phyloP scores from a whole-genome alignment of 2,888 invertebrate species.

The Campoletis raptor region DNA sequence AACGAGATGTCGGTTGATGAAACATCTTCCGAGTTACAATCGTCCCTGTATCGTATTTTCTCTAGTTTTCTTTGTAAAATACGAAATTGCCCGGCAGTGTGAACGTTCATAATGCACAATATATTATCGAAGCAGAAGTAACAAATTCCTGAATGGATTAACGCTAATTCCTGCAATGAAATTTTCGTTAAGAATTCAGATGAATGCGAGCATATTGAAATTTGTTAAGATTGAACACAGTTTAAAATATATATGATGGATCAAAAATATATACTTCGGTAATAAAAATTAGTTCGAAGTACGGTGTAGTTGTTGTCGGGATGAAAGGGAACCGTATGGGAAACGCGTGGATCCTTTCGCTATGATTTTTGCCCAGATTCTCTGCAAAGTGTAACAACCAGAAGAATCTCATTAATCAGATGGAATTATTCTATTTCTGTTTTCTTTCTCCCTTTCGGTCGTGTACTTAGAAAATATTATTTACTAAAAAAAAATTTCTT shows the following conservation, averaged over 20 bases:
- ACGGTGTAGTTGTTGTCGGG: background rate
- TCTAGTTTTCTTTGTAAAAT: conserved; percentile 71
- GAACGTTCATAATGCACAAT: conserved; percentile 70
- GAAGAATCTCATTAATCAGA: background rate
- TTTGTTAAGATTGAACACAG: background rate
- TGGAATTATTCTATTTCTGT: too few species aligned
- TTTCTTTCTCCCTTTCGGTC: too few species aligned
- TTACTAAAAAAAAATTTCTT: background rate
- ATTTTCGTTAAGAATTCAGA: background rate
- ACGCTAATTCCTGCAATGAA: conserved; percentile 58
- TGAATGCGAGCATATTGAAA: background rate
- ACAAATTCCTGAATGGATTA: conserved; percentile 67
- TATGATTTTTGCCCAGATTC: conserved; percentile 1
- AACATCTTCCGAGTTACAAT: background rate
- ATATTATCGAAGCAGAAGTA: conserved; percentile 75
- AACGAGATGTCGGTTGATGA: background rate
- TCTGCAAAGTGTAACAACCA: background rate
- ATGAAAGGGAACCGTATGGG: background rate
- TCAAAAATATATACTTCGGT: background rate
- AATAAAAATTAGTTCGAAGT: background rate
- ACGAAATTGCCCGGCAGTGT: conserved; percentile 73
- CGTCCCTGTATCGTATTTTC: background rate
- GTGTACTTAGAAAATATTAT: background rate
- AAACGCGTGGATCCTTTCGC: background rate
- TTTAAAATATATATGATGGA: background rate